These are phyloP conservation scores for Drosophila villosipedis DNA, from an alignment of 2,888 invertebrate genomes.

Conservation along the genomic window DNA sequence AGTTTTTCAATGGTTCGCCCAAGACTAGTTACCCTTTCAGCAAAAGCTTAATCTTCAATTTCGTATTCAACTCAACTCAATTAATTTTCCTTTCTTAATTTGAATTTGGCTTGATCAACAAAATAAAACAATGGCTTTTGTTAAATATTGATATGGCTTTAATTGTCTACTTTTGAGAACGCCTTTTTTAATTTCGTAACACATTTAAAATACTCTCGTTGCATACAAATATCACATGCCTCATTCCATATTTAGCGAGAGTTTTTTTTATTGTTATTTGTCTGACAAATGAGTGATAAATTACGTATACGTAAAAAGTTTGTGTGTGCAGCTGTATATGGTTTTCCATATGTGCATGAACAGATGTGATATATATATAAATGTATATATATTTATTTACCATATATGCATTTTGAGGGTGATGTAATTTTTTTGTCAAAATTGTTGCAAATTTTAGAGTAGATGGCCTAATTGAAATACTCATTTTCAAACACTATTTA, in stretches of 20 bases:
- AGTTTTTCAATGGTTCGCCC: neutral
- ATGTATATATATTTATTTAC: neutral
- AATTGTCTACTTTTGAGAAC: neutral
- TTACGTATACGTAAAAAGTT: constrained; percentile 29
- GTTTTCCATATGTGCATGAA: neutral
- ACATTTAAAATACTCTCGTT: neutral
- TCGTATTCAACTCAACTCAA: neutral
- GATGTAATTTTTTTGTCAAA: constrained; percentile 7
- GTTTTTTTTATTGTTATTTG: constrained; percentile 20
- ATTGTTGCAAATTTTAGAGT: neutral
- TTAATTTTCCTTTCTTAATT: neutral
- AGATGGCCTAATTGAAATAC: neutral
- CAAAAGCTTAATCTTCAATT: neutral
- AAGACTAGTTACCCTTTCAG: neutral
- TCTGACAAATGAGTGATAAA: constrained; percentile 31
- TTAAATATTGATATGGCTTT: neutral
- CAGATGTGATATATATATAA: neutral
- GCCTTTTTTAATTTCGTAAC: neutral
- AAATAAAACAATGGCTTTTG: no score
- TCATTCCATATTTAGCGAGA: constrained; percentile 34
- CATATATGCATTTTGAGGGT: neutral
- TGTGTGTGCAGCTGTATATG: constrained; percentile 30
- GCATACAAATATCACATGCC: constrained; percentile 1
- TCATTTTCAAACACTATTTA: neutral
- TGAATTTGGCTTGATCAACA: no score